Conservation (phyloP, 1,140 invertebrate genomes). For the Caenorhabditis elegans region DNA sequence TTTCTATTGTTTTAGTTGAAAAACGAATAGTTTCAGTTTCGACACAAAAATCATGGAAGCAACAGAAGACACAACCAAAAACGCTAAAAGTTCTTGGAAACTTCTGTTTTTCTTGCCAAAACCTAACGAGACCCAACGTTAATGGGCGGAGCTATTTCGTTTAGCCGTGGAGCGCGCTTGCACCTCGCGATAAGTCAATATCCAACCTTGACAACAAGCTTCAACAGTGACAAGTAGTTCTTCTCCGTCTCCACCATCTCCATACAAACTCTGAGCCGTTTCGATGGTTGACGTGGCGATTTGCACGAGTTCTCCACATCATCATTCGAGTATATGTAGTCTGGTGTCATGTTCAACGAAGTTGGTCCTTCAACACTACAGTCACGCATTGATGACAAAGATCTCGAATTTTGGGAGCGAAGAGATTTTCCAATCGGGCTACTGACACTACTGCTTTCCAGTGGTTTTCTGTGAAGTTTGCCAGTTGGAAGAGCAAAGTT, state of each 20-base stretch:
- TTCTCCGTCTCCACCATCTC: constrained; percentile 92
- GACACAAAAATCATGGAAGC: not conserved
- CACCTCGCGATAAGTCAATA: no score
- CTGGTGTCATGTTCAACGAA: constrained; percentile 28
- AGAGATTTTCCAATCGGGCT: constrained; percentile 38
- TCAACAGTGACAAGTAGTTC: constrained; percentile 91
- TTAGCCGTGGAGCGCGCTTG: no score
- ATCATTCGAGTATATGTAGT: constrained; percentile 47
- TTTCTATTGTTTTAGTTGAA: no score
- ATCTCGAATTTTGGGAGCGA: not conserved
- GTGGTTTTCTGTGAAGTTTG: constrained; percentile 17
- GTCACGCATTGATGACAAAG: constrained; percentile 13
- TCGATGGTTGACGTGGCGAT: constrained; percentile 27
- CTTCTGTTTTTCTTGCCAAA: no score
- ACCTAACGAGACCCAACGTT: no score
- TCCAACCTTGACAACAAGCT: constrained; percentile 83
- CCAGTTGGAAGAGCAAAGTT: constrained; percentile 72
- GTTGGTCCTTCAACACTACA: not conserved
- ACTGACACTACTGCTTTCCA: constrained; percentile 12
- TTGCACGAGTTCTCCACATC: constrained; percentile 42
- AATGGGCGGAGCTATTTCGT: no score
- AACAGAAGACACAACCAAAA: not conserved
- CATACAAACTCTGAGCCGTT: constrained; percentile 74
- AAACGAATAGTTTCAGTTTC: no score
- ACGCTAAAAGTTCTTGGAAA: not conserved